A percentile compares a stretch with the other conserved stretches of the same genome.
Conservation (phyloP, 2,113 vertebrate genomes). For the mouse (Mus musculus) region GRCm39 chr5:9343501-9344000, state of each 20-base stretch:
- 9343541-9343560: too few relatives aligned
- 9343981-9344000: conserved; percentile 12
- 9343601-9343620: not conserved
- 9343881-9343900: conserved; percentile 19
- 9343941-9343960: conserved; percentile 31
- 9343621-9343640: not conserved
- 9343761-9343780: conserved; percentile 51
- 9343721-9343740: not conserved
- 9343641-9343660: conserved; percentile 43
- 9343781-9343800: conserved; percentile 5
- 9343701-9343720: not conserved
- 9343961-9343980: conserved; percentile 63
- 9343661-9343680: not conserved
- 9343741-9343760: conserved; percentile 51
- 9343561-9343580: too few relatives aligned
- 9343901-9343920: not conserved
- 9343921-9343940: conserved; percentile 53
- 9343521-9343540: too few relatives aligned
- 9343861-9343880: not conserved
- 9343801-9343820: conserved; percentile 61
- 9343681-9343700: conserved; percentile 18
- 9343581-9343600: too few relatives aligned
- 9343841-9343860: conserved; percentile 48
- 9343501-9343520: too few relatives aligned
- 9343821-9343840: conserved; percentile 26